phyloP scores from a whole-genome alignment of 1,140 invertebrate genomes.

The Marisa cornuarietis region DNA sequence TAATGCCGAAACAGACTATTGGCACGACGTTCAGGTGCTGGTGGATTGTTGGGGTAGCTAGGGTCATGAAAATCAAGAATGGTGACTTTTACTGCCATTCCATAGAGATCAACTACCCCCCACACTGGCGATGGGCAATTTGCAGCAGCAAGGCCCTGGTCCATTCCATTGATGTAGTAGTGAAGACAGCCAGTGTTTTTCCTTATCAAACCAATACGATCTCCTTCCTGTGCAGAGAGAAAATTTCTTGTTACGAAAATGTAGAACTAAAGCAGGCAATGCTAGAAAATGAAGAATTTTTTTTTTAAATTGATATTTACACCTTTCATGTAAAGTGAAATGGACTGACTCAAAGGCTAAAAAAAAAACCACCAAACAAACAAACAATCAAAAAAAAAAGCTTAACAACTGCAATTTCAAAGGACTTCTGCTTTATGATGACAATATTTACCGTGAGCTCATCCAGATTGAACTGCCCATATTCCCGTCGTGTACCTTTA shows the following conservation, averaged over 20 bases:
- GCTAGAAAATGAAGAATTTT: background rate
- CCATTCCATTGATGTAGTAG: slow-evolving; percentile 65
- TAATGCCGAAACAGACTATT: slow-evolving; percentile 50
- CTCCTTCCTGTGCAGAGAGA: slow-evolving; percentile 54
- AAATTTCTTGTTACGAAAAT: background rate
- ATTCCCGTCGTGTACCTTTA: slow-evolving; percentile 89
- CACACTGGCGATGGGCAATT: slow-evolving; percentile 57
- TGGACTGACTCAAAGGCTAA: background rate
- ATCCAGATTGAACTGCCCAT: slow-evolving; percentile 94
- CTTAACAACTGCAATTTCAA: too few species aligned
- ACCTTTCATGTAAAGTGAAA: background rate
- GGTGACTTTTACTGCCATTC: slow-evolving; percentile 87
- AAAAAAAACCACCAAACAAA: background rate
- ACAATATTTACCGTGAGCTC: slow-evolving; percentile 77
- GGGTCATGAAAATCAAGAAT: slow-evolving; percentile 56
- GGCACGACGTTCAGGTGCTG: slow-evolving; percentile 29
- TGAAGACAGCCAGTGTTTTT: slow-evolving; percentile 60
- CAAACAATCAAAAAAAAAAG: too few species aligned
- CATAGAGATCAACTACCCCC: slow-evolving; percentile 67
- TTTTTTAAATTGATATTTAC: background rate
- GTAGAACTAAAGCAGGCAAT: background rate
- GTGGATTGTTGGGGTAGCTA: slow-evolving; percentile 40
- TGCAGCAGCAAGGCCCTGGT: slow-evolving; percentile 64
- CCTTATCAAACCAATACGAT: slow-evolving; percentile 62
- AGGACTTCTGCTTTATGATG: too few species aligned